These are phyloP conservation scores for Falco peregrinus DNA, from an alignment of 2,797 vertebrate species.

Conservation along the genomic window DNA sequence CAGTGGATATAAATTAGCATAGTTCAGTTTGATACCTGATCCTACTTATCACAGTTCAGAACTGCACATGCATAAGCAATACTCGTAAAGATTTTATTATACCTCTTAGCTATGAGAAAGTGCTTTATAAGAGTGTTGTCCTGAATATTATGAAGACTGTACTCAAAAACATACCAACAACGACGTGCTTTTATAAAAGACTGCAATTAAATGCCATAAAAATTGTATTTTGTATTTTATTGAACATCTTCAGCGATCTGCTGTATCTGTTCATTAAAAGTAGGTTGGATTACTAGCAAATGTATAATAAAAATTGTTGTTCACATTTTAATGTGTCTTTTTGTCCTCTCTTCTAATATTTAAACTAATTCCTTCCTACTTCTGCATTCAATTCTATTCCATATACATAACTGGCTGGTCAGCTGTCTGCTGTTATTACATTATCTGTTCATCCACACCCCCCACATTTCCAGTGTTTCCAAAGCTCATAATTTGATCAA, in stretches of 20 bases:
- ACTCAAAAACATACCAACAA: slow-evolving; percentile 11
- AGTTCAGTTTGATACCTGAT: slow-evolving; percentile 16
- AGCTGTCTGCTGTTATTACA: not conserved
- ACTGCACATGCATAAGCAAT: not conserved
- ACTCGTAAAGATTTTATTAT: slow-evolving; percentile 11
- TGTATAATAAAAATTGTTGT: slow-evolving; percentile 39
- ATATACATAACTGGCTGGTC: not conserved
- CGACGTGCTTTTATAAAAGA: slow-evolving; percentile 24
- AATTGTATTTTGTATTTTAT: slow-evolving; percentile 29
- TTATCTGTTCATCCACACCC: not conserved
- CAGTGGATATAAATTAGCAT: slow-evolving; percentile 14
- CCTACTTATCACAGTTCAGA: slow-evolving; percentile 1
- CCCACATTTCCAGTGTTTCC: not conserved
- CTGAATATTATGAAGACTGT: not conserved
- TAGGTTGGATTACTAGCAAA: slow-evolving; percentile 11
- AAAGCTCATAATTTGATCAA: not conserved
- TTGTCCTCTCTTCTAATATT: slow-evolving; percentile 21
- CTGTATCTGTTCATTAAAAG: slow-evolving; percentile 38
- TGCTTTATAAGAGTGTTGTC: slow-evolving; percentile 13
- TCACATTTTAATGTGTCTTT: slow-evolving; percentile 12
- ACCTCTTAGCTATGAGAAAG: not conserved
- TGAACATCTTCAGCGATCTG: slow-evolving; percentile 21
- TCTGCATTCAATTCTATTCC: not conserved
- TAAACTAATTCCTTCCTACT: not conserved
- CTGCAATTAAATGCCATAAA: slow-evolving; percentile 29